Conservation (phyloP, 2,888 invertebrate genomes). For the Scaptomyza parva region DNA sequence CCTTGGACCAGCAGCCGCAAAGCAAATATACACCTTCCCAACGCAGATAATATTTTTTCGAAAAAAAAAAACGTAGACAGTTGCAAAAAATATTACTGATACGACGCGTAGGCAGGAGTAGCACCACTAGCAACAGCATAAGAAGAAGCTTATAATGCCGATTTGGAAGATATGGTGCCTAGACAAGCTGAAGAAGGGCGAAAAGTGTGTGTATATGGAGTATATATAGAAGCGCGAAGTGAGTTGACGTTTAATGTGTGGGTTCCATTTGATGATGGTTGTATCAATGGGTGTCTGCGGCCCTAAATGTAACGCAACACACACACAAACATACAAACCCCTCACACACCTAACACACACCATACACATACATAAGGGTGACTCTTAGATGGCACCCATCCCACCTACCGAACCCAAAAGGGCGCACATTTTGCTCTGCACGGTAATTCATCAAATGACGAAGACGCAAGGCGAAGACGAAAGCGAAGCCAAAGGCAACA, state of each 20-base stretch:
- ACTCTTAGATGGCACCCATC: constrained; percentile 22
- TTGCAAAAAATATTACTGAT: constrained; percentile 74
- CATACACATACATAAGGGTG: constrained; percentile 8
- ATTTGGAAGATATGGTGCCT: constrained; percentile 67
- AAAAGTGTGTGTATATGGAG: constrained; percentile 27
- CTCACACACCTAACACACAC: constrained; percentile 2
- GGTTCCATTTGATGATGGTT: constrained; percentile 40
- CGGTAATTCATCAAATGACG: constrained; percentile 83
- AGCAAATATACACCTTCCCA: constrained; percentile 38
- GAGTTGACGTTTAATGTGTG: constrained; percentile 40
- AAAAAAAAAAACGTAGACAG: constrained; percentile 57
- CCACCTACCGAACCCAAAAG: constrained; percentile 46
- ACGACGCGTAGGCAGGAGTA: constrained; percentile 65
- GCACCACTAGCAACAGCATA: constrained; percentile 29
- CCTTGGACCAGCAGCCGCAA: constrained; percentile 54
- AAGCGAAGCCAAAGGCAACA: constrained; percentile 35
- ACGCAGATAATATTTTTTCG: background rate
- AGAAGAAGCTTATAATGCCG: constrained; percentile 69
- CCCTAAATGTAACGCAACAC: constrained; percentile 68
- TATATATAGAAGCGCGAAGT: constrained; percentile 42
- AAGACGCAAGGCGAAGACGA: constrained; percentile 60
- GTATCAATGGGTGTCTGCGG: constrained; percentile 44
- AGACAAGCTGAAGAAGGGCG: constrained; percentile 19
- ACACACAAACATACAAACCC: constrained; percentile 28
- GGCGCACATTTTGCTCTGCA: constrained; percentile 74